Evolutionary conservation across 2,113 vertebrate species (phyloP), one percentile per base, ranked within the genome.

Genomic region (Syrrhaptes paradoxus): DNA sequence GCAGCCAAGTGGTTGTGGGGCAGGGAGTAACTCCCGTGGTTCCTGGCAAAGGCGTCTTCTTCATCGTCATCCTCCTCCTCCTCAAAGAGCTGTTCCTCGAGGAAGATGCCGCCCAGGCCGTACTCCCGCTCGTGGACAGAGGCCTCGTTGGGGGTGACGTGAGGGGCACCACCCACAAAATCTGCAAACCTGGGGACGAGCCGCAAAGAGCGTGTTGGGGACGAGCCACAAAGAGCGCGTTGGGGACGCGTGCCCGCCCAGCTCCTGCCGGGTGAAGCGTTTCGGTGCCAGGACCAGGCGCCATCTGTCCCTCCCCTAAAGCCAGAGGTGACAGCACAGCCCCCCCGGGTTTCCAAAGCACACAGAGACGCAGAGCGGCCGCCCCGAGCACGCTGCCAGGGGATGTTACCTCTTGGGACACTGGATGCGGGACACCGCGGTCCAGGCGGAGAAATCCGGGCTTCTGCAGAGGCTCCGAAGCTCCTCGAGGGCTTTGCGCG

Each of bases 361-460:
- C 34, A 3, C 0, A 0, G 38, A 41, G 77, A 32, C 1, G 2
- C 3, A 4, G 17, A 11, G 5, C 2, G 2, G 41, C n/a, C 67
- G 17, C 38, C 41, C n/a, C 0, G 0, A 74, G 67, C 36, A 29
- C 1, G 0, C 41, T 13, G n/a, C 3, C 2, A 1, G 21, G 41
- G 38, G 1, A 15, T 5, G 3, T 84, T 97, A 99, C 99, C 99
- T 99, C 97, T 99, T 99, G 13, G 99, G 99, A 49, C 98, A 99
- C 92, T 98, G 98, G 58, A 99, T 98, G 87, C 99, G 98, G 92
- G 99, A 99, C 58, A 99, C 97, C 0, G 97, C 73, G 66, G 97
- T 98, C 99, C 99, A 99, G 9, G 98, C 97, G 45, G 98, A 98
- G 97, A 98, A 99, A 9, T 99, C 98, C 0, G 99, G 99, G 97